Evolutionary conservation across 2,113 vertebrate species (phyloP), one percentile per base, ranked within the genome.

Genomic region (Gymnocephalus cernua): DNA sequence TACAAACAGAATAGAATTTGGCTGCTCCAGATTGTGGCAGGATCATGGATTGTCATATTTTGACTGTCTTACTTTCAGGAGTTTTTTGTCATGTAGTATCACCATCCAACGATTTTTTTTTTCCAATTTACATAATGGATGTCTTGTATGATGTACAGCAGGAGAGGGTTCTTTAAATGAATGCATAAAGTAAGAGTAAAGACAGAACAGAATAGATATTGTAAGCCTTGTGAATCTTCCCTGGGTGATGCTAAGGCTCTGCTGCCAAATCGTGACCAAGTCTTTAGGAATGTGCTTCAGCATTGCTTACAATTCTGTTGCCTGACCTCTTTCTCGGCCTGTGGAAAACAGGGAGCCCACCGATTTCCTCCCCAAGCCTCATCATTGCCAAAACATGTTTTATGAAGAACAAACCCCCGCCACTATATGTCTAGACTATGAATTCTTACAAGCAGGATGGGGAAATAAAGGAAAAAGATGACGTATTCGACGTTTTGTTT

Each of bases 301-400:
- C 91, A 92, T 94, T 85, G 80, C 77, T 88, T 29, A 47, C 87
- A 89, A 91, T 90, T 91, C 81, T 93, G 27, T 63, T 77, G 78
- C 72, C 83, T 92, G 91, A 91, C 83, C 77, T 86, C 65, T 77
- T 80, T 59, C 73, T 84, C 38, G 56, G 77, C 13, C 59, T 65
- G 73, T 86, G 79, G 54, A 89, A 88, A 88, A 83, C 88, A 82
- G 78, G 74, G 82, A 91, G 74, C 63, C 71, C 65, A 70, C 57
- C 48, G 59, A 56, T 66, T 85, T 79, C 79, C 67, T 69, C 65
- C 29, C 10, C 66, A 61, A 35, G 14, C 47, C 62, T 25, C 15
- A 59, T 61, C 38, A 16, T 0, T 61, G 74, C 71, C 78, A 87
- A 65, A 70, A 82, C 79, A 48, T 57, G 79, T 80, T 83, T 83